Conservation (phyloP, 2,888 invertebrate species). For the Dolichomitus sp. region DNA sequence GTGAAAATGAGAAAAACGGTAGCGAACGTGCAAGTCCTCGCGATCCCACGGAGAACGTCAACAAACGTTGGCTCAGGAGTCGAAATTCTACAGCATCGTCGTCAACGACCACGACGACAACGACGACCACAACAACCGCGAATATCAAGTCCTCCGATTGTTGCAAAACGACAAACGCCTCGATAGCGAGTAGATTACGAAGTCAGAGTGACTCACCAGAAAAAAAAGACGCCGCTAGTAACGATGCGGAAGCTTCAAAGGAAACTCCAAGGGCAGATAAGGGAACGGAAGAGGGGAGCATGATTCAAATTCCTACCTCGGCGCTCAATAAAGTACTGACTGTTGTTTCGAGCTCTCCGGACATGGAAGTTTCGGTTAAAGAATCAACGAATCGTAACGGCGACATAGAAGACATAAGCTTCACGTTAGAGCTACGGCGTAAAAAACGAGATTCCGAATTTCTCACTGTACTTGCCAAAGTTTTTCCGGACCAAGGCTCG, state of each 20-base stretch:
- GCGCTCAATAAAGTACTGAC: constrained; percentile 83
- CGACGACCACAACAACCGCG: constrained; percentile 40
- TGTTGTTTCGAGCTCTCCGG: constrained; percentile 80
- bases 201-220: constrained; percentile 76
- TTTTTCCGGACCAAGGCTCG: constrained; percentile 84
- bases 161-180: constrained; percentile 64
- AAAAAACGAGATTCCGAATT: constrained; percentile 77
- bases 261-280: constrained; percentile 29
- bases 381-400: constrained; percentile 79
- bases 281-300: constrained; percentile 69
- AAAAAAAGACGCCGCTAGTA: constrained; percentile 61
- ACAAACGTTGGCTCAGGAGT: constrained; percentile 70
- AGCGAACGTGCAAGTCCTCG: constrained; percentile 30
- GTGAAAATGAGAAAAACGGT: constrained; percentile 68
- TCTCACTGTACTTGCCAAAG: constrained; percentile 80
- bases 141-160: constrained; percentile 26
- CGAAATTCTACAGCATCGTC: constrained; percentile 55
- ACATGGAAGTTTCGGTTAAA: constrained; percentile 83
- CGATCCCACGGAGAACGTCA: constrained; percentile 18
- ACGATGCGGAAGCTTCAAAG: constrained; percentile 40
- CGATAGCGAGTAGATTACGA: constrained; percentile 80
- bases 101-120: constrained; percentile 48
- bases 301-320: constrained; percentile 83
- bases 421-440: constrained; percentile 82
- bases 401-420: constrained; percentile 83